Evolutionary conservation across 1,140 invertebrate genomes (phyloP).

Genomic region (Heliconius congener): DNA sequence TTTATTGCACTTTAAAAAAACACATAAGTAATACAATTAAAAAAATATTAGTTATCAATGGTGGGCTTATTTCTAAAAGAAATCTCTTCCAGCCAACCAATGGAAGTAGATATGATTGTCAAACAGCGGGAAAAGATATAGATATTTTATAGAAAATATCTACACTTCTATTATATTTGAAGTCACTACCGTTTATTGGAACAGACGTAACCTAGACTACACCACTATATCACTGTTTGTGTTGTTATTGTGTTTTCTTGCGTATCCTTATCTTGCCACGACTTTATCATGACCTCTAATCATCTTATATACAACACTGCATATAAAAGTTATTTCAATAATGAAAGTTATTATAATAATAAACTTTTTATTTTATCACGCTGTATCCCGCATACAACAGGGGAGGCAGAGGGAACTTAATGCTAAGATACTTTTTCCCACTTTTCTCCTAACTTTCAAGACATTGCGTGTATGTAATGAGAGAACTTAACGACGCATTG

Average conservation of each 20-base stretch:
- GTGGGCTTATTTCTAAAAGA: too few species aligned
- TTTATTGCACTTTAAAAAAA: too few species aligned
- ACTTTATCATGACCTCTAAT: constrained; percentile 6
- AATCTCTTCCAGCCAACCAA: too few species aligned
- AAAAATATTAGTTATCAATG: too few species aligned
- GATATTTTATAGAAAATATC: too few species aligned
- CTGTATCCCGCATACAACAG: not conserved
- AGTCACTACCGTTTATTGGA: too few species aligned
- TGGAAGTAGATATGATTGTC: too few species aligned
- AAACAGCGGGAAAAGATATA: too few species aligned
- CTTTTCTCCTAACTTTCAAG: not conserved
- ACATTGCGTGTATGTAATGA: not conserved
- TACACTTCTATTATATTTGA: not conserved
- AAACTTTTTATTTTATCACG: not conserved
- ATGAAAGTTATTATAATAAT: not conserved
- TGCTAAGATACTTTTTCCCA: not conserved
- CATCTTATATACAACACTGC: not conserved
- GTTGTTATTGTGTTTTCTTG: constrained; percentile 9
- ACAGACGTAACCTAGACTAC: not conserved
- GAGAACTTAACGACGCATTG: not conserved
- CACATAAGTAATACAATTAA: too few species aligned
- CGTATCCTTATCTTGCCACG: not conserved
- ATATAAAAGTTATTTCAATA: constrained; percentile 1
- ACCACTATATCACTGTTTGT: not conserved
- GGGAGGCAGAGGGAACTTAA: not conserved